Evolutionary conservation across 2,797 vertebrate genomes (phyloP), one percentile per base, ranked within the genome.

Genomic region (Silurus lanzhouensis): DNA sequence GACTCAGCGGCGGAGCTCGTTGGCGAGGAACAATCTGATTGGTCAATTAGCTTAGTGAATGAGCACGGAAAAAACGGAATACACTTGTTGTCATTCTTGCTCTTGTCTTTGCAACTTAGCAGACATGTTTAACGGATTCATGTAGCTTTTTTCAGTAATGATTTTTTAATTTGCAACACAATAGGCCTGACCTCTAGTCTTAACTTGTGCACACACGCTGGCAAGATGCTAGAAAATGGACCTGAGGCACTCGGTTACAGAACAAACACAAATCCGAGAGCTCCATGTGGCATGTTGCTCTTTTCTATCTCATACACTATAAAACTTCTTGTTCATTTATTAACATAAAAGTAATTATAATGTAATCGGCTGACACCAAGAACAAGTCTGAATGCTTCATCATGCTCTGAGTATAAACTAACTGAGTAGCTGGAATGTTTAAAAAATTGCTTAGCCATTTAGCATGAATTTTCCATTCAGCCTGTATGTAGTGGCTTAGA

Each of bases 261-360:
- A 78, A 38, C 57, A 81, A 48, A 66, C 44, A 31, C 64, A 68
- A n/a, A 80, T 25, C 44, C 0, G 61, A 52, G 19, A 15, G 20
- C 31, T 44, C 57, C 17, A 1, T 76, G 14, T 66, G 48, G 46
- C 78, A 25, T 20, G 5, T 55, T 17, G 60, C 46, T 48, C 10
- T 10, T 15, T 46, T 46, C 12, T 83, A 9, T 44, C 66, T 20
- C 61, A 66, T 71, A 10, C 25, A 44, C 25, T 14, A 78, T 78
- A 64, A 64, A 58, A 19, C 74, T 46, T 15, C 22, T 44, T 55
- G 58, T 15, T 67, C 22, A 52, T n/a, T 48, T 74, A 55, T 72
- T 64, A 80, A 57, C 20, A 27, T 60, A 6, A 27, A 87, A 0
- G 6, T 31, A 68, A 44, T 75, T 83, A 71, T 58, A 84, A 25